Evolutionary conservation across 1,140 invertebrate species (phyloP).

Genomic region (Campoletis sonorensis): DNA sequence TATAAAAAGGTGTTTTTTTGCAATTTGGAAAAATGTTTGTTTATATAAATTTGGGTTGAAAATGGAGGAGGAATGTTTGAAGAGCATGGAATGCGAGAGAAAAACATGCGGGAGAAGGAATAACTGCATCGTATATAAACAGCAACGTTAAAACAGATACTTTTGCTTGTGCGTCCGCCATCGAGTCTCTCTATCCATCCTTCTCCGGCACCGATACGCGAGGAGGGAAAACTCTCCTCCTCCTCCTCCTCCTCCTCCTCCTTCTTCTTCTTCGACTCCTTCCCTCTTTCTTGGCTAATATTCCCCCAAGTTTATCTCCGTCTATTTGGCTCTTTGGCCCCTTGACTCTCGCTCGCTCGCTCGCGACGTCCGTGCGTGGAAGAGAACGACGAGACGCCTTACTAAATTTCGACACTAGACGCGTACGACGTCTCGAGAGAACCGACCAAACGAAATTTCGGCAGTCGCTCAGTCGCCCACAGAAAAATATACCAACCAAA

Average conservation of each 20-base stretch:
- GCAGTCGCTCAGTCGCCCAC: too few species aligned
- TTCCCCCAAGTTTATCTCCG: conserved; percentile 33
- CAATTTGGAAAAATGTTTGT: too few species aligned
- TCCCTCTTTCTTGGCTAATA: conserved; percentile 7
- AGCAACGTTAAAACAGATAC: too few species aligned
- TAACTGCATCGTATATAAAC: too few species aligned
- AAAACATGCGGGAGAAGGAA: too few species aligned
- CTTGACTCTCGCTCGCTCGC: conserved; percentile 13
- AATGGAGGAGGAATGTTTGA: too few species aligned
- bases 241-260: not conserved
- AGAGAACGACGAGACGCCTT: conserved; percentile 26
- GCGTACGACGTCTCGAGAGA: conserved; percentile 7
- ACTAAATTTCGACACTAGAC: conserved; percentile 35
- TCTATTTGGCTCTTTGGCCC: conserved; percentile 41
- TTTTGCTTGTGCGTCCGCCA: not conserved
- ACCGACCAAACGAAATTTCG: conserved; percentile 2
- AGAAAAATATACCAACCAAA: not conserved
- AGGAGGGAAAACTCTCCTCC: not conserved
- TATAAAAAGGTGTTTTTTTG: too few species aligned
- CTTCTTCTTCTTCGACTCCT: not conserved
- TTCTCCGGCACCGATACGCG: not conserved
- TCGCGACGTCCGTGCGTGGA: not conserved
- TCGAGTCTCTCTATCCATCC: not conserved
- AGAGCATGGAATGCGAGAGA: too few species aligned
- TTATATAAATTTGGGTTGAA: too few species aligned